Base-by-base conservation (phyloP, 1,140 invertebrate genomes). In the Leptonema lineaticorne region DNA sequence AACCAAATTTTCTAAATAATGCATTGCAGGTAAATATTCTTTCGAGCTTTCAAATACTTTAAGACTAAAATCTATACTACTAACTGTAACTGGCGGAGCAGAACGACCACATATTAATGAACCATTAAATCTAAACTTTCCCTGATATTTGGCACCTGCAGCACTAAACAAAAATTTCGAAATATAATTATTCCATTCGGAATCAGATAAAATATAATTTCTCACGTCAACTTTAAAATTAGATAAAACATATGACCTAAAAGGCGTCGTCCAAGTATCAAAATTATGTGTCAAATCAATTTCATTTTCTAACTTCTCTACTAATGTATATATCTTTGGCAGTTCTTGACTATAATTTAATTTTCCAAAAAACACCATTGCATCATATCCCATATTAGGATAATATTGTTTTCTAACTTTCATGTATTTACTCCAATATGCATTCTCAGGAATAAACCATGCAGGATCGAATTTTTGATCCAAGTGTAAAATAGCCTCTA, bases 401-500 rank as follows among this genome's bases (percentile, higher is more conserved):
- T 87, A 93, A 71, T 85, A 86, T 59, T 77, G 53, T 41, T 84
- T 81, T 48, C 82, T 78, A 4, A 79, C 75, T 16, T 77, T 73
- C n/a, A 88, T 74, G 77, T 84, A 93, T 37, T 88, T 75, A 67
- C 81, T 85, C n/a, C 89, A 83, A 75, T 92, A 89, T 1, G 88
- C 86, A 50, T 84, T 84, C 69, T 86, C 82, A 0, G 90, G 89
- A 62, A 92, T 83, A 76, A 93, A 92, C 89, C 90, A 92, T 6
- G 82, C 82, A 0, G 89, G 87, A 79, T 93, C 89, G 79, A 93
- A 93, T 78, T 88, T 87, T 76, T 92, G 90, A 75, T 89, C 85
- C 45, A 93, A 77, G 56, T 82, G 76, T 26, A 86, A 76, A 41
- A 85, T 79, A 24, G 89, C 85, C 74, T 85, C 78, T 45, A 87